phyloP scores from a whole-genome alignment of 2,888 invertebrate species.

The Loripinus fragilis region DNA sequence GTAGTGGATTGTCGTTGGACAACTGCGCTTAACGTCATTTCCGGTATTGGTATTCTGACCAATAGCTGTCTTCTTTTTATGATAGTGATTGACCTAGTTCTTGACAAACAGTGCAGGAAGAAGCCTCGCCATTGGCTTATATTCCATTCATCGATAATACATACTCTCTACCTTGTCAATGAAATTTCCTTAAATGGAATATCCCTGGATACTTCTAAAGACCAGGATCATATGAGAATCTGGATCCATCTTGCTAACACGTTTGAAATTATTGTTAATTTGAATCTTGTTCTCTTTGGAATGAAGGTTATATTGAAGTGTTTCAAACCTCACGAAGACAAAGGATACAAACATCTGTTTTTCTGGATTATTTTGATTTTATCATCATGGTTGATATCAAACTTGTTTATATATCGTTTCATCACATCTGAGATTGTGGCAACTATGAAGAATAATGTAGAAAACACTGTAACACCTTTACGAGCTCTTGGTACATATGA shows the following conservation, averaged over 20 bases:
- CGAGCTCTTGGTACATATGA: not conserved
- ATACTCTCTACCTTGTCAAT: conserved; percentile 45
- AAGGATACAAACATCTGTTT: conserved; percentile 41
- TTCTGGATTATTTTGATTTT: conserved; percentile 53
- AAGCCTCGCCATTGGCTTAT: conserved; percentile 59
- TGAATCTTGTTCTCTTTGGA: conserved; percentile 41
- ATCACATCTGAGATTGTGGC: conserved; percentile 39
- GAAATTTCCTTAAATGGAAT: conserved; percentile 48
- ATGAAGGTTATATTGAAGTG: conserved; percentile 36
- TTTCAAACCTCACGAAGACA: conserved; percentile 2
- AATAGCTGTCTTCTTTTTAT: conserved; percentile 51
- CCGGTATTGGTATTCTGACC: conserved; percentile 53
- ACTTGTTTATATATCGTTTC: conserved; percentile 41
- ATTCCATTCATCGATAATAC: conserved; percentile 41
- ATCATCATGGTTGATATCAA: conserved; percentile 51
- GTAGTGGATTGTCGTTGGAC: conserved; percentile 30
- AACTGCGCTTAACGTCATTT: conserved; percentile 47
- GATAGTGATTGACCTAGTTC: conserved; percentile 55
- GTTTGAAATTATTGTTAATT: conserved; percentile 43
- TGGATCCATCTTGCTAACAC: conserved; percentile 48
- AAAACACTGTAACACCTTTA: conserved; percentile 10
- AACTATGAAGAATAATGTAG: not conserved
- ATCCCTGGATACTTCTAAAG: not conserved
- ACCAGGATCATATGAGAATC: not conserved
- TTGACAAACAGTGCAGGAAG: conserved; percentile 38